A percentile compares a stretch with the other conserved stretches of the same genome.
These are phyloP conservation scores for Vollenhovia emeryi DNA, from an alignment of 1,140 invertebrate genomes.

Conservation along the genomic window DNA sequence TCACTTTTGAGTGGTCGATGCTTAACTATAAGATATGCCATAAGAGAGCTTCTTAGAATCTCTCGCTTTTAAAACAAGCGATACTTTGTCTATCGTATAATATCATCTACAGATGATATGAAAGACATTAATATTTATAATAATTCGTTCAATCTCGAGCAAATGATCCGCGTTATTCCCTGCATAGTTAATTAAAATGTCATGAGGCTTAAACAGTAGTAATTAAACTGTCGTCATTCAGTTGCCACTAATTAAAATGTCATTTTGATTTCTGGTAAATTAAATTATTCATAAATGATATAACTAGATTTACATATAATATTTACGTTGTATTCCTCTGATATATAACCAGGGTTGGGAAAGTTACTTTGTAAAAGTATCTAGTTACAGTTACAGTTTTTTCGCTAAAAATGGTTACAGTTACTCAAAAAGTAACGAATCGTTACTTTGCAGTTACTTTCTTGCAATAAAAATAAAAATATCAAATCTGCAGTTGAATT, in stretches of 20 bases:
- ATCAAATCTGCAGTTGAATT: no score
- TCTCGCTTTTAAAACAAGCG: background rate
- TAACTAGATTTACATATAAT: background rate
- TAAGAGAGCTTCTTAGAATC: conserved; percentile 7
- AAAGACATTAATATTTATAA: conserved; percentile 8
- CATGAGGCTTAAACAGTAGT: background rate
- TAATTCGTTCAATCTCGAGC: background rate
- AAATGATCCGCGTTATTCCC: background rate
- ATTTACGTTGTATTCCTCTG: background rate
- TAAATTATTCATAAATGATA: conserved; percentile 15
- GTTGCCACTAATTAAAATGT: background rate
- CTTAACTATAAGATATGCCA: background rate
- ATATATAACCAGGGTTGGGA: no score
- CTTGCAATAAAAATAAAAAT: no score
- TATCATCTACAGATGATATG: background rate
- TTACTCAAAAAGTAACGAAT: no score
- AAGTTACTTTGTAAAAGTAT: no score
- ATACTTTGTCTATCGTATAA: background rate
- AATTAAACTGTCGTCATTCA: background rate
- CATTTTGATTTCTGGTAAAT: background rate
- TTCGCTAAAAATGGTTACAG: no score
- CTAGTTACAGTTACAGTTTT: no score
- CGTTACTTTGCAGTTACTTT: no score
- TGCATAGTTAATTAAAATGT: conserved; percentile 1
- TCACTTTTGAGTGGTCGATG: background rate